Evolutionary conservation across 2,797 vertebrate genomes (phyloP).

Genomic region (Naso thynnoides): DNA sequence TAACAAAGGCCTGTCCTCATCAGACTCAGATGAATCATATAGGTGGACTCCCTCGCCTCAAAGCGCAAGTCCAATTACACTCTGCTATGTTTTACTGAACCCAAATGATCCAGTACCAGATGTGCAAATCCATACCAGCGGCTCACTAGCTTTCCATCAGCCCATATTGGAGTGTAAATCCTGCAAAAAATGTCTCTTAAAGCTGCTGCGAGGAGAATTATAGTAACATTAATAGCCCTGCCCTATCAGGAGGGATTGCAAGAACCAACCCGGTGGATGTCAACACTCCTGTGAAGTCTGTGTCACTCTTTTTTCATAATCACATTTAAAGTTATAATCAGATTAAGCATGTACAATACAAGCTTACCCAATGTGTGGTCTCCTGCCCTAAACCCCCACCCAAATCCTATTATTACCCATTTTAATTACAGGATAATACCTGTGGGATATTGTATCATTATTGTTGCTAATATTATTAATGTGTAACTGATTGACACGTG

Average conservation of each 20-base stretch:
- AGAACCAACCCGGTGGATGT: conserved; percentile 67
- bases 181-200: conserved; percentile 54
- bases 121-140: conserved; percentile 61
- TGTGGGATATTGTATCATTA: conserved; percentile 86
- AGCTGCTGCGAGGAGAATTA: conserved; percentile 43
- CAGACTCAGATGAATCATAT: conserved; percentile 55
- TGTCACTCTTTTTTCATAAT: conserved; percentile 85
- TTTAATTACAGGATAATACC: conserved; percentile 85
- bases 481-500: conserved; percentile 65
- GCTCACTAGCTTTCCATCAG: conserved; percentile 38
- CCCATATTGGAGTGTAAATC: conserved; percentile 49
- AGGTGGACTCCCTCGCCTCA: conserved; percentile 49
- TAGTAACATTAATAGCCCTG: conserved; percentile 57
- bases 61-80: conserved; percentile 41
- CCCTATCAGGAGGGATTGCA: conserved; percentile 56
- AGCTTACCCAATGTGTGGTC: conserved; percentile 86
- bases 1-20: conserved; percentile 53
- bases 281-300: conserved; percentile 83
- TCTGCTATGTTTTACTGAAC: conserved; percentile 44
- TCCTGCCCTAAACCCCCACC: conserved; percentile 67
- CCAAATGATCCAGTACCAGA: conserved; percentile 60
- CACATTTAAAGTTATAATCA: conserved; percentile 84
- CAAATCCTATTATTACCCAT: conserved; percentile 84
- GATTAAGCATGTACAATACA: conserved; percentile 85
- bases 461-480: conserved; percentile 77